Conservation (phyloP, 2,888 invertebrate species). For the Latrodectus hesperus region DNA sequence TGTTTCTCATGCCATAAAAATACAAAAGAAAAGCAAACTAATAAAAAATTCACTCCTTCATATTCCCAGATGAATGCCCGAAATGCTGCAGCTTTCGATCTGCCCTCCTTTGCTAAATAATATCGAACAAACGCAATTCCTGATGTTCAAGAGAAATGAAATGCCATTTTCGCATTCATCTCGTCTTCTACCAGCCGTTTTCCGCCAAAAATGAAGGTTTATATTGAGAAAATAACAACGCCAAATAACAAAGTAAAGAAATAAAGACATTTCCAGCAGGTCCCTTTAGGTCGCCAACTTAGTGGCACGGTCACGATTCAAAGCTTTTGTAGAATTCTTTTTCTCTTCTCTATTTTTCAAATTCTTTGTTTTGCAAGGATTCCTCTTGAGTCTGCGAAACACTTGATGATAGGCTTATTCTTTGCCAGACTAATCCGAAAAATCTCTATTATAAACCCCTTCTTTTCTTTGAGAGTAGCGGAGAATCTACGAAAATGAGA, state of each 20-base stretch:
- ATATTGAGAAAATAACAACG: no score
- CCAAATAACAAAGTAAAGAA: background rate
- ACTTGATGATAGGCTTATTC: conserved; percentile 19
- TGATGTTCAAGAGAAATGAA: background rate
- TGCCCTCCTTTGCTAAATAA: no score
- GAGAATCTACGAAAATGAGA: conserved; percentile 33
- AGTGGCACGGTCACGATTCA: background rate
- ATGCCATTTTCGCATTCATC: conserved; percentile 1
- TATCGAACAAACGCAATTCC: background rate
- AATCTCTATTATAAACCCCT: conserved; percentile 62
- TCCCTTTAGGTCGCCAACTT: conserved; percentile 2
- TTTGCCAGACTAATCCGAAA: conserved; percentile 48
- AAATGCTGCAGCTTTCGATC: no score
- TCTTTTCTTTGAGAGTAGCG: background rate
- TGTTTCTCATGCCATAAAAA: no score
- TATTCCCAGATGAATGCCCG: no score
- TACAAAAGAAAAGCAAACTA: no score
- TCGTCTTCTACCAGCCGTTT: background rate
- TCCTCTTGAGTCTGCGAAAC: background rate
- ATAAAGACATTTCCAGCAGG: background rate
- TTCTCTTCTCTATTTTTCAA: conserved; percentile 1
- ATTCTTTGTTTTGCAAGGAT: background rate
- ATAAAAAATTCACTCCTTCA: no score
- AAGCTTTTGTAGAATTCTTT: background rate
- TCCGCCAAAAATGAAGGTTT: conserved; percentile 2